Base-by-base conservation (phyloP, 2,797 vertebrate species). In the Lagocephalus sceleratus region DNA sequence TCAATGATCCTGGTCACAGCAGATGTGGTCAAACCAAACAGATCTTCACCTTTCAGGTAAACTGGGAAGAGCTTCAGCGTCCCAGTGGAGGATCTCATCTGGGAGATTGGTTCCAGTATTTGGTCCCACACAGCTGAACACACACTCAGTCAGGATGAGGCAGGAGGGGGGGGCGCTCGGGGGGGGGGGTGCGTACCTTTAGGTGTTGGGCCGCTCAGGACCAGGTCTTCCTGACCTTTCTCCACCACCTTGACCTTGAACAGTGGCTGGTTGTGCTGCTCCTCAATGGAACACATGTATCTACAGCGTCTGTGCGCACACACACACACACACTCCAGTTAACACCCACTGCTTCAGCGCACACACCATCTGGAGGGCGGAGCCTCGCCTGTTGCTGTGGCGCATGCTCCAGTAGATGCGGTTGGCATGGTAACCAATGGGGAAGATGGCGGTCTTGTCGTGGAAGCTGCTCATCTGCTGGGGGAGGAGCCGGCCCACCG, bases 401-500 rank as follows among this genome's bases (percentile, higher is more conserved):
- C 97, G 90, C 57, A 89, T 97, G 85, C 97, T 99, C 97, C 97
- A 99, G 84, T 99, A 99, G 40, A 98, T 67, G 38, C 95, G 91
- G 88, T 94, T 96, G 85, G 95, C 92, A 44, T 96, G 94, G 5
- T 94, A 99, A 1, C 96, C 95, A 11, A 95, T 85, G 0, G 97
- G 96, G 67, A 94, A 99, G 73, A 99, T 95, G 14, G 95, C 93
- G 1, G 85, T 68, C 1, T 88, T 44, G 0, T 90, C 93, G 83
- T 99, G 96, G 88, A 99, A 99, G 2, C 84, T 72, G 38, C 77
- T 87, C 91, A 97, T 96, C 85, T 99, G 97, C 49, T 95, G 94
- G 0, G 96, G 96, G 49, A 98, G 92, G 65, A 99, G 93, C 81
- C 97, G 91, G 0, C 97, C 97, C 0, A 98, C 82, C 0, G 92